Base-by-base conservation (phyloP, 2,113 vertebrate genomes). In the Loxodonta africana region DNA sequence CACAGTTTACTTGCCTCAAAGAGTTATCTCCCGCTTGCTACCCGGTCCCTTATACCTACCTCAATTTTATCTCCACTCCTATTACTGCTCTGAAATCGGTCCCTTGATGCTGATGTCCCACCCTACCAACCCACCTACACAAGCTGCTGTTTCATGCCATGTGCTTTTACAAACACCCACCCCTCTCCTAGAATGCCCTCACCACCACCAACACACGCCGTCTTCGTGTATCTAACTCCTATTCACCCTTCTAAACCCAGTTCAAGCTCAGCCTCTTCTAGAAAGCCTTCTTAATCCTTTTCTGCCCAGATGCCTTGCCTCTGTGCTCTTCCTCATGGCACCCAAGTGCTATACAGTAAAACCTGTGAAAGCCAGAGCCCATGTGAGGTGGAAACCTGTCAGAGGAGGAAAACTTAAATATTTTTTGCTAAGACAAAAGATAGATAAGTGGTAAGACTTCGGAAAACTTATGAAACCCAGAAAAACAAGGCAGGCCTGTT, bases 111-210 rank as follows among this genome's bases (percentile, higher is more conserved):
- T 9, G 25, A 18, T 2, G 6, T 69, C 30, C 57, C 37, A 0
- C 44, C 41, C 41, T 9, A 8, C 11, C 3, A 1, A 1, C 20
- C 71, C 18, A 6, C 9, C 18, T 57, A 0, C 7, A 15, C 8
- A 15, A 28, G 5, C 4, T 20, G 7, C 46, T n/a, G 0, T 7
- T 23, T 65, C 30, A 10, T 37, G 28, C 53, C 20, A 1, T 88
- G 23, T 30, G 15, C n/a, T 88, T 76, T 83, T 33, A 8, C 18
- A 21, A 15, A 57, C 41, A 33, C 28, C 30, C 1, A 53, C 51
- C 51, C 33, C 26, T 51, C 23, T 21, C 76, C 83, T 65, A 37
- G 69, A 73, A 60, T 28, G 69, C 6, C 25, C n/a, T 23, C 9
- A 6, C 8, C 14, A 28, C 46, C 60, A 2, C 9, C 37, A 30